Percentiles rank a stretch among this genome's conserved stretches.
Evolutionary conservation across 2,797 vertebrate species (phyloP).

Genomic region (Lerista edwardsae): DNA sequence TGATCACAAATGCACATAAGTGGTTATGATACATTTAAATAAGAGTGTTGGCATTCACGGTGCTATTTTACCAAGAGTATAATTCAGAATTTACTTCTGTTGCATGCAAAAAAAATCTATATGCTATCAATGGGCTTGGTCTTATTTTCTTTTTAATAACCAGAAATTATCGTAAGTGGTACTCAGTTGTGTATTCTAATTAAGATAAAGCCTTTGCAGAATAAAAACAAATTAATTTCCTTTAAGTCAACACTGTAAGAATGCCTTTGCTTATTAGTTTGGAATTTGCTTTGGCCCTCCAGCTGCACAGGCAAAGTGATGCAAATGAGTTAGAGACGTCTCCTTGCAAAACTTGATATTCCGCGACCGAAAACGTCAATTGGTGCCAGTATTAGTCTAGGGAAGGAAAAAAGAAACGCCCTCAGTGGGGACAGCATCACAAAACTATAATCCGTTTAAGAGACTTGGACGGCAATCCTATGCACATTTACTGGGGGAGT

Average conservation of each 20-base stretch:
- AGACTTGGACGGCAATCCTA: not conserved
- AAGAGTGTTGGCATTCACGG: constrained; percentile 51
- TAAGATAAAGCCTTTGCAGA: constrained; percentile 43
- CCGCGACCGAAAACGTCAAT: constrained; percentile 22
- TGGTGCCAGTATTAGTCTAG: too few species aligned
- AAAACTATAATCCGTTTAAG: constrained; percentile 23
- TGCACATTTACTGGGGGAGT: too few species aligned
- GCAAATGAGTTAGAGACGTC: constrained; percentile 7
- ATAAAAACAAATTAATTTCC: constrained; percentile 29
- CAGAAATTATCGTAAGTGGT: constrained; percentile 48
- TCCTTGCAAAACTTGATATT: constrained; percentile 29
- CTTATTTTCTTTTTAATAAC: constrained; percentile 58
- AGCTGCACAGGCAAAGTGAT: constrained; percentile 19
- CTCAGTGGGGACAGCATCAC: not conserved
- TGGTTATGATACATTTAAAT: constrained; percentile 54
- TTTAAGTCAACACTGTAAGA: constrained; percentile 20
- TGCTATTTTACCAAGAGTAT: constrained; percentile 23
- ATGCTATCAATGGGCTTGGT: constrained; percentile 34
- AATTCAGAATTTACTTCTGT: constrained; percentile 36
- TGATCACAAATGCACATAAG: constrained; percentile 69
- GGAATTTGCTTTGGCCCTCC: constrained; percentile 16
- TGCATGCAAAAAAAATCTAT: constrained; percentile 15
- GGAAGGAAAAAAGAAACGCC: not conserved
- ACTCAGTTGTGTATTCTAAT: constrained; percentile 45
- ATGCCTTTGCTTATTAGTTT: constrained; percentile 35